These are phyloP conservation scores for Diplodus sargus DNA, from an alignment of 2,797 vertebrate species.

Conservation along the genomic window DNA sequence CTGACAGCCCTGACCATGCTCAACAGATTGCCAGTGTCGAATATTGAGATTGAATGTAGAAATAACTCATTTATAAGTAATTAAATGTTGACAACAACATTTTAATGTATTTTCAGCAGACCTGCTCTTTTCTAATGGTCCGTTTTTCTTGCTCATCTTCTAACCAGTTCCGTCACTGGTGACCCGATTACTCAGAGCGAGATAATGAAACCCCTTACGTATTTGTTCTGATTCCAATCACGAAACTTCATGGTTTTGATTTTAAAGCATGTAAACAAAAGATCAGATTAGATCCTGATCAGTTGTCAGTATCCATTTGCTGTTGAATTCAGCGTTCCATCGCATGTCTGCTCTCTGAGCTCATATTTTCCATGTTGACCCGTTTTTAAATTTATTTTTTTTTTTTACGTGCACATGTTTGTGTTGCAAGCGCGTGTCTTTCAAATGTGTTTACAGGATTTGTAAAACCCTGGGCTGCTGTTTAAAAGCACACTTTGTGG, in stretches of 20 bases:
- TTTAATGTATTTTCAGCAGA: slow-evolving; percentile 27
- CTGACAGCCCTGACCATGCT: too few relatives aligned
- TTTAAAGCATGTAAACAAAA: slow-evolving; percentile 57
- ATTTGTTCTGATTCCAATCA: slow-evolving; percentile 48
- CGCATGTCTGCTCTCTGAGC: slow-evolving; percentile 70
- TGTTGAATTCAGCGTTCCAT: slow-evolving; percentile 49
- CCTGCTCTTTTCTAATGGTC: slow-evolving; percentile 1
- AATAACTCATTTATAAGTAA: background rate
- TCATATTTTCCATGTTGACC: slow-evolving; percentile 79
- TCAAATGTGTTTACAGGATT: slow-evolving; percentile 71
- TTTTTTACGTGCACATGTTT: slow-evolving; percentile 58
- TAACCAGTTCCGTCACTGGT: slow-evolving; percentile 22
- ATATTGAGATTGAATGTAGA: slow-evolving; percentile 33
- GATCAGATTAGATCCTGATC: slow-evolving; percentile 47
- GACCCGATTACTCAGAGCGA: slow-evolving; percentile 6
- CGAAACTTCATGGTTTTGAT: slow-evolving; percentile 55
- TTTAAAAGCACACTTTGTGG: slow-evolving; percentile 64
- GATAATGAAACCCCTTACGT: slow-evolving; percentile 31
- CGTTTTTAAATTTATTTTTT: slow-evolving; percentile 9
- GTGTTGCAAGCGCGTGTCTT: slow-evolving; percentile 59
- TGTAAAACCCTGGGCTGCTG: slow-evolving; percentile 66
- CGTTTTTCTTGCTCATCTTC: slow-evolving; percentile 26
- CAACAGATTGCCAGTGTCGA: background rate
- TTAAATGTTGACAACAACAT: background rate
- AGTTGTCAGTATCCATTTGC: slow-evolving; percentile 34